Base-by-base conservation (phyloP, 1,140 invertebrate species). In the Protaetia brevitarsis region DNA sequence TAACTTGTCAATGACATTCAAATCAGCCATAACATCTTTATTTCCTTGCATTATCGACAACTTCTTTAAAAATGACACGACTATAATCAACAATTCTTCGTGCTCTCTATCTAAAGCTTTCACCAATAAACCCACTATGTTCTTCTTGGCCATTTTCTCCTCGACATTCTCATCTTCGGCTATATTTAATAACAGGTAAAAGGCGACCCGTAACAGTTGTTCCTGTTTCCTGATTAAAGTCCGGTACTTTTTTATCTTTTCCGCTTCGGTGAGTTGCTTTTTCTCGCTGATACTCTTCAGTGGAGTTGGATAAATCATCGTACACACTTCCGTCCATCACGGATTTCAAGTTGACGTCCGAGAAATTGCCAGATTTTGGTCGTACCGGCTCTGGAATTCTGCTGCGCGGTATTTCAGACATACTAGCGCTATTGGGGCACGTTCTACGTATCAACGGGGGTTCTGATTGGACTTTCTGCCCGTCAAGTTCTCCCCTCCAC, bases 141-240 rank as follows among this genome's bases (percentile, higher is more conserved):
- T 94, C 77, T 96, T 93, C 68, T 95, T 94, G 4, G 92, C 87
- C 93, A 99, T 99, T 84, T 99, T 99, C 79, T 95, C 89, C 81
- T 99, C 96, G 6, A 98, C 88, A 79, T 88, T 93, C 11, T 92
- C 85, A 81, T 98, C 96, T 80, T 98, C 96, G 4, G 96, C 92
- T 74, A 99, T 89, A 79, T 99, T 98, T 19, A 98, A 80, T 45
- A 99, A 81, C 68, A 99, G 83, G 79, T 97, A 96, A 79, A 95
- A 96, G 10, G 89, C 88, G 60, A 92, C 90, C 82, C 93, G 82
- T 26, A 97, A 78, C 30, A 98, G 80, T 76, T 96, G 92, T 79
- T 98, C 95, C 76, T 99, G 95, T 79, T 96, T 95, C 74, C 89
- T 91, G 19, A 77, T 73, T 29, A 79, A 66, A 30, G 76, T 78